Base-by-base conservation (phyloP, 2,797 vertebrate genomes). In the Ctenochaetus hawaiiensis region DNA sequence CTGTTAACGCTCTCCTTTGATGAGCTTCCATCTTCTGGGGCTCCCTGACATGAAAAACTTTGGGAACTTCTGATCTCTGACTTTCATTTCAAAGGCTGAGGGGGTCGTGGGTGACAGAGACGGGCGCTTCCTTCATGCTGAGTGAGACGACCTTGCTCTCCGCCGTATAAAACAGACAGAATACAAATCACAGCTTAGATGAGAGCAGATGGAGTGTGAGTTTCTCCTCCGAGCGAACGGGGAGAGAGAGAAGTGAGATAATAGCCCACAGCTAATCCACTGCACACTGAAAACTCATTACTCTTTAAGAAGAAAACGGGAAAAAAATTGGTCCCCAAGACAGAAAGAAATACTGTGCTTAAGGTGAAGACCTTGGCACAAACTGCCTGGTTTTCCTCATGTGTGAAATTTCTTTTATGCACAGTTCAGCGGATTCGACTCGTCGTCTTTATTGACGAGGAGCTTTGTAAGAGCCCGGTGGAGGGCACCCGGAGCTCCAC, bases 191-290 rank as follows among this genome's bases (percentile, higher is more conserved):
- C 23, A 6, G 74, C 75, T 37, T 59, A n/a, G 65, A 79, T 72
- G 76, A 61, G 87, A 91, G 76, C 85, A 89, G 86, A 90, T 84
- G 83, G 85, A 83, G 81, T 86, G 86, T 81, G 87, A 85, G 76
- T 85, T 81, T 91, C 82, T 87, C 75, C 78, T 84, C 79, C 1
- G 67, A 80, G 69, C 10, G 18, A 20, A 39, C 11, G 75, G 68
- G 20, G 51, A 53, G 51, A 13, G 20, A 57, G 54, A 77, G 65
- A 41, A 59, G 82, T 70, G 86, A 89, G 84, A 89, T 91, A 91
- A 92, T 89, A 84, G 88, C 84, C 84, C 81, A 75, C 80, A 86
- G 92, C 87, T 93, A 93, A 93, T 93, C 91, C 91, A 89, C 89
- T 66, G 78, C 83, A 56, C 83, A 80, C 78, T 45, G 45, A 89